Evolutionary conservation across 2,797 vertebrate genomes (phyloP).

Genomic region (Loris lydekkerianus): DNA sequence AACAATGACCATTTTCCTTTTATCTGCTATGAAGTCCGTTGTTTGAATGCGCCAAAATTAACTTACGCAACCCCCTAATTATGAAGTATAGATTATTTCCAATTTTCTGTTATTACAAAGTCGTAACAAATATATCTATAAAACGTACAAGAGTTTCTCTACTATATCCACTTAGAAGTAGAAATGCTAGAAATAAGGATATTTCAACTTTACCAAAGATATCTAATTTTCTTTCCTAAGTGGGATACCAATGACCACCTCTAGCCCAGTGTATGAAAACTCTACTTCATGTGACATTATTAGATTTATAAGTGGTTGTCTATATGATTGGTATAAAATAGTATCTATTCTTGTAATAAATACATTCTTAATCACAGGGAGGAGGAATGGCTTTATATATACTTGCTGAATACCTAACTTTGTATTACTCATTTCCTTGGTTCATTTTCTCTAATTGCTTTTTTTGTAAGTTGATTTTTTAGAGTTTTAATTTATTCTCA

Average conservation of each 20-base stretch:
- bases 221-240: neutral
- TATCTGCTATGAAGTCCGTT: neutral
- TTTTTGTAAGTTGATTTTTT: constrained; percentile 1
- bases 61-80: neutral
- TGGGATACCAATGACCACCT: neutral
- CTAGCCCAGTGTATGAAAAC: neutral
- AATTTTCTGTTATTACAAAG: neutral
- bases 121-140: neutral
- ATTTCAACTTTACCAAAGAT: neutral
- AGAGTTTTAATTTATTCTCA: constrained; percentile 34
- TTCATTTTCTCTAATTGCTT: constrained; percentile 31
- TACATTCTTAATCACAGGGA: neutral
- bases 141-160: neutral
- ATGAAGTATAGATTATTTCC: neutral
- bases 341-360: constrained; percentile 3
- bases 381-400: neutral
- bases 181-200: neutral
- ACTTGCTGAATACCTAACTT: neutral
- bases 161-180: neutral
- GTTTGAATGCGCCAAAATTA: neutral
- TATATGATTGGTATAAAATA: neutral
- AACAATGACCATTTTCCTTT: neutral
- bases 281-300: neutral
- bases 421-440: constrained; percentile 17
- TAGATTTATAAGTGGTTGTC: neutral